These are phyloP conservation scores for Drosophila acutilabella DNA, from an alignment of 2,888 invertebrate genomes.

Conservation along the genomic window DNA sequence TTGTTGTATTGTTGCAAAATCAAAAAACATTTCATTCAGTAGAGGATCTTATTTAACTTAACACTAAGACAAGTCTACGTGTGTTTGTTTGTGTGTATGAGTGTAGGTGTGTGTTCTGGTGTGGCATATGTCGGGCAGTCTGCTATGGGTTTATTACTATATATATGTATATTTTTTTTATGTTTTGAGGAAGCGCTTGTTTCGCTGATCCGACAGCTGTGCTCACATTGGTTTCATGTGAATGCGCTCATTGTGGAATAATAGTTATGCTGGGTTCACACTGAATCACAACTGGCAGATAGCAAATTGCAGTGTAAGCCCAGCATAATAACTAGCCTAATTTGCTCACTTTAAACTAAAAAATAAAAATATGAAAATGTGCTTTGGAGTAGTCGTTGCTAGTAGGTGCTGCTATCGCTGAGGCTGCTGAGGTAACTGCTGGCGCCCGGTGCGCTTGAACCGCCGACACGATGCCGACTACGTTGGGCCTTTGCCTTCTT, in stretches of 20 bases:
- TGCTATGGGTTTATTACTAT: constrained; percentile 12
- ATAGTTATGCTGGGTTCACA: neutral
- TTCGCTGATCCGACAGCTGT: constrained; percentile 30
- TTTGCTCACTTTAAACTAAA: constrained; percentile 24
- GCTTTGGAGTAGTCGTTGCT: constrained; percentile 28
- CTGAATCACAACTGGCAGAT: neutral
- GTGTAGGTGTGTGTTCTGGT: constrained; percentile 4
- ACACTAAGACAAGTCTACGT: constrained; percentile 57
- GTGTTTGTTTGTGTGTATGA: constrained; percentile 11
- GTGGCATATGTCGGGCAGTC: constrained; percentile 39
- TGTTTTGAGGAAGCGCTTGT: constrained; percentile 44
- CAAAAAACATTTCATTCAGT: constrained; percentile 29
- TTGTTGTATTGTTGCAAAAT: constrained; percentile 66
- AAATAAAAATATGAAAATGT: constrained; percentile 9
- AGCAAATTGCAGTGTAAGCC: neutral
- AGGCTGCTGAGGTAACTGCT: constrained; percentile 73
- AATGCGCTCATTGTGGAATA: constrained; percentile 5
- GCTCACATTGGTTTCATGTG: constrained; percentile 32
- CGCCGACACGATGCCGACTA: constrained; percentile 72
- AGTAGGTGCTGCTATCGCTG: constrained; percentile 79
- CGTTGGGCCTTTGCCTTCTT: constrained; percentile 83
- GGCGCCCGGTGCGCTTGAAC: constrained; percentile 70
- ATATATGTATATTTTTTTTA: neutral
- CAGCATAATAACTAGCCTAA: constrained; percentile 43
- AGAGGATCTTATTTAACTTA: constrained; percentile 40